A percentile compares a stretch with the other conserved stretches of the same genome.
Conservation (phyloP, 2,797 vertebrate genomes). For the Petrocephalus schoutedeni region DNA sequence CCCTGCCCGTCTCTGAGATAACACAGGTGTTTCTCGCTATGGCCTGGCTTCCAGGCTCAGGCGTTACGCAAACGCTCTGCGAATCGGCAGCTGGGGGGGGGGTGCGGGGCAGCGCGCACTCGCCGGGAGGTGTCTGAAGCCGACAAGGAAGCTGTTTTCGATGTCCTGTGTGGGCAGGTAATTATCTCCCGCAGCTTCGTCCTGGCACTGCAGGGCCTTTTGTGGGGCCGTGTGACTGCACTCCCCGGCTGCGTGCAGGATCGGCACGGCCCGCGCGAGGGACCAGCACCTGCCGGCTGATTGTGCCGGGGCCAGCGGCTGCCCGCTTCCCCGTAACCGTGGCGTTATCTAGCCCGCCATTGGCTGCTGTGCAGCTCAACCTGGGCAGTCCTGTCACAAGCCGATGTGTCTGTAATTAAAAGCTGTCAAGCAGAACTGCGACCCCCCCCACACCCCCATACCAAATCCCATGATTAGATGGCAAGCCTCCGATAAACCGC, state of each 20-base stretch:
- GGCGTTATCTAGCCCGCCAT: slow-evolving; percentile 56
- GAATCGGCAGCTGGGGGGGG: not conserved
- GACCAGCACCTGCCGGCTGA: slow-evolving; percentile 27
- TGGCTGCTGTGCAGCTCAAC: slow-evolving; percentile 62
- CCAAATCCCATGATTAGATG: slow-evolving; percentile 69
- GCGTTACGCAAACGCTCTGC: not conserved
- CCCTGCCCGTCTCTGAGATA: not conserved
- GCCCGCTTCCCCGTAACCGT: slow-evolving; percentile 28
- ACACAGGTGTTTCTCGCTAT: not conserved
- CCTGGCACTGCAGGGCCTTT: not conserved
- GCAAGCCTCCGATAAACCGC: slow-evolving; percentile 64
- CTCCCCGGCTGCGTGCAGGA: not conserved
- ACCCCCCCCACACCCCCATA: slow-evolving; percentile 47
- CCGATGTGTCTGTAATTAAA: slow-evolving; percentile 72
- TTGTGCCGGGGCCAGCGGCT: slow-evolving; percentile 27
- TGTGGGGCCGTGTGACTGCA: not conserved
- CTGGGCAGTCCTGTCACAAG: slow-evolving; percentile 66
- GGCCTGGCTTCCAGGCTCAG: not conserved
- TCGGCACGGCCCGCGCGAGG: slow-evolving; percentile 42
- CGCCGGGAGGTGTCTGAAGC: not conserved
- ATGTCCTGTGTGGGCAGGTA: not conserved
- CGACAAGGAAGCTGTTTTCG: not conserved
- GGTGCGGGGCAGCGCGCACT: not conserved
- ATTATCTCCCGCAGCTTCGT: slow-evolving; percentile 6
- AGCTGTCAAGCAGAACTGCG: slow-evolving; percentile 71